phyloP scores from a whole-genome alignment of 2,113 vertebrate species.

The Axis porcinus region DNA sequence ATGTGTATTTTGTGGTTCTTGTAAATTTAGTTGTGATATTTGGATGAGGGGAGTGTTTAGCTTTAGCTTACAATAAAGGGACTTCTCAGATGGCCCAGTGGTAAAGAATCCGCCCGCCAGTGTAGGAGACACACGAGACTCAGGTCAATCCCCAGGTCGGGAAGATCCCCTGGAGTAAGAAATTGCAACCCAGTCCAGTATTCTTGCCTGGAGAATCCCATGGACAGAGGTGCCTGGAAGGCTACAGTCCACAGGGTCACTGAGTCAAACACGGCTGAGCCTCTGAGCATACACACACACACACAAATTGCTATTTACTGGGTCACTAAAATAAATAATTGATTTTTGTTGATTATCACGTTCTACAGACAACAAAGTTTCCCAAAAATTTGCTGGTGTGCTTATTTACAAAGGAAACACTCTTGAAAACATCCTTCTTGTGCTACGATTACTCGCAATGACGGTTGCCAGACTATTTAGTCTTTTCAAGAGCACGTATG shows the following conservation, averaged over 20 bases:
- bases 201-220: not conserved
- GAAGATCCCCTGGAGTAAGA: not conserved
- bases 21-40: not conserved
- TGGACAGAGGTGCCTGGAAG: not conserved
- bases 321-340: not conserved
- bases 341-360: not conserved
- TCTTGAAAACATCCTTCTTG: not conserved
- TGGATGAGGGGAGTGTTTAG: not conserved
- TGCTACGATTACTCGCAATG: not conserved
- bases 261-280: fast-evolving
- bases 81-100: not conserved
- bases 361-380: not conserved
- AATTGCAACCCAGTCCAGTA: not conserved
- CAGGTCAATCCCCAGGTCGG: fast-evolving
- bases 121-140: not conserved
- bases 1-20: not conserved
- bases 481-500: not conserved
- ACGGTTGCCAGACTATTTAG: not conserved
- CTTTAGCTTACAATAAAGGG: not conserved
- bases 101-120: fast-evolving
- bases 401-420: not conserved
- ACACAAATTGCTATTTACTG: not conserved
- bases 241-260: not conserved
- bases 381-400: not conserved
- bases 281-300: not conserved